A percentile compares a stretch with the other conserved stretches of the same genome.
phyloP scores from a whole-genome alignment of 2,888 invertebrate genomes.

The Nomada flava region DNA sequence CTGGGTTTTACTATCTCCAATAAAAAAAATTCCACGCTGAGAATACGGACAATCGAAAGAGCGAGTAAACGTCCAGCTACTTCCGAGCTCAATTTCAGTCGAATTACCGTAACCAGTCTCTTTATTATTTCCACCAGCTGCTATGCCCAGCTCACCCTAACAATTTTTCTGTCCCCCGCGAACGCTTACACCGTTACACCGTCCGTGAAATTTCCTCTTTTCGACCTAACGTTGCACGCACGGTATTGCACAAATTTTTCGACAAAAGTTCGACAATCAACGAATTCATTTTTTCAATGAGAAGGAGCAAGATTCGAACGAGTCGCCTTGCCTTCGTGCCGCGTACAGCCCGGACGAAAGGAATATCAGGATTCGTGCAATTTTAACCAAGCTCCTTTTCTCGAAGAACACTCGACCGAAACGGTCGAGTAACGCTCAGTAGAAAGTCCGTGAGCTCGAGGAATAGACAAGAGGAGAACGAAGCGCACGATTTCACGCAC shows the following conservation, averaged over 20 bases:
- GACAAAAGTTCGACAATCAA: background rate
- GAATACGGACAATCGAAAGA: background rate
- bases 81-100: slow-evolving; percentile 33
- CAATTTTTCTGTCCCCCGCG: slow-evolving; percentile 16
- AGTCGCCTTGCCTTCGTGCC: background rate
- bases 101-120: slow-evolving; percentile 33
- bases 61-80: background rate
- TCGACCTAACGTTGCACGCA: background rate
- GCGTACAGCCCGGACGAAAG: slow-evolving; percentile 23
- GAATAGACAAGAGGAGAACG: slow-evolving; percentile 20
- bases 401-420: slow-evolving; percentile 20
- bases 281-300: slow-evolving; percentile 23
- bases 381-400: slow-evolving; percentile 40
- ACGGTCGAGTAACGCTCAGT: slow-evolving; percentile 18
- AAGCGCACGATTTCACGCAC: slow-evolving; percentile 44
- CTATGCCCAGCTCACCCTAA: background rate
- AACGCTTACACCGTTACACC: background rate
- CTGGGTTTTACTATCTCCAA: slow-evolving; percentile 4
- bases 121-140: slow-evolving; percentile 35
- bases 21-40: background rate
- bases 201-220: slow-evolving; percentile 9
- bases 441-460: slow-evolving; percentile 36
- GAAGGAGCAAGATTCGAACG: slow-evolving; percentile 32
- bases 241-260: slow-evolving; percentile 27
- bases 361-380: slow-evolving; percentile 33